Evolutionary conservation across 1,140 invertebrate species (phyloP), one percentile per base, ranked within the genome.

Genomic region (Drosophila bipectinata): DNA sequence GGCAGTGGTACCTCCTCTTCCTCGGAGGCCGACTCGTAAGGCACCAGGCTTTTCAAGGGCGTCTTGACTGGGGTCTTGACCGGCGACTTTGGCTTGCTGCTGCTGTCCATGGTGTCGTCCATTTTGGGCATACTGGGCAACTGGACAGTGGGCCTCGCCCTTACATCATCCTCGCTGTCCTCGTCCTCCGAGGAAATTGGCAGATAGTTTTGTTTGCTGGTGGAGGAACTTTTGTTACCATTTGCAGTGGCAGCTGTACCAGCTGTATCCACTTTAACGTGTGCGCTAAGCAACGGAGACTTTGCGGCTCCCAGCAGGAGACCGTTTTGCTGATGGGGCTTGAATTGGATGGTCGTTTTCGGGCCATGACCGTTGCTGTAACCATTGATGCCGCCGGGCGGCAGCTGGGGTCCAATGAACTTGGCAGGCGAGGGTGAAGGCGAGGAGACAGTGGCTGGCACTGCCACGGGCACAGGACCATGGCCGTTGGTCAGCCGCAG

Each of bases 181-280:
- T 85, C 82, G 2, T 85, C 81, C 0, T 87, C 88, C 15, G 89
- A 90, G 47, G 89, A 88, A 21, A 74, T 75, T 80, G 89, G 82
- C 82, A 87, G 83, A 75, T 88, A 82, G 24, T 82, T 76, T 74
- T 74, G 66, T 56, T 71, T 82, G 66, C 39, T 68, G 68, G 61
- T 64, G 71, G 77, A 90, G 88, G 88, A 90, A 90, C 88, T 90
- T 84, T 90, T 89, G 56, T 89, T 90, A 71, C 72, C 71, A 80
- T 72, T 83, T 79, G 81, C 48, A 81, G 55, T 62, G 61, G 63
- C 14, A 81, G 51, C 49, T 69, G 71, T 9, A 66, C 53, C 15
- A 83, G 56, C 30, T 15, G 15, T 15, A 63, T 87, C 77, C 58
- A 66, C 59, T 63, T 89, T 89, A 83, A 45, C 69, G 56, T 67